These are phyloP conservation scores for Hymenochirus boettgeri DNA, from an alignment of 2,113 vertebrate genomes.

Conservation along the genomic window DNA sequence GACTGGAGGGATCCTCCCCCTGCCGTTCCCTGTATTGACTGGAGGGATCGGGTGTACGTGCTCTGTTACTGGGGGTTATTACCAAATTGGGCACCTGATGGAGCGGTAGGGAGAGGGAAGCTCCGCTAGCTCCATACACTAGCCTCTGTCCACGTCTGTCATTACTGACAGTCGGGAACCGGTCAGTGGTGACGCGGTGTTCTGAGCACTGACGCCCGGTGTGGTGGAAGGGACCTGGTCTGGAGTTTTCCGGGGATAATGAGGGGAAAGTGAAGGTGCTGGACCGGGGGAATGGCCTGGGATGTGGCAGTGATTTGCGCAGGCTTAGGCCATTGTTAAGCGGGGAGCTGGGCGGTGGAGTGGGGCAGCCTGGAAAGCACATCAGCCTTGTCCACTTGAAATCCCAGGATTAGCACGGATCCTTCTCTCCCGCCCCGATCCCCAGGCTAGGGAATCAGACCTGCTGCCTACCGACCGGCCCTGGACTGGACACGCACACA, in stretches of 20 bases:
- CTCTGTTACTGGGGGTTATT: conserved; percentile 55
- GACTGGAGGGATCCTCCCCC: no score
- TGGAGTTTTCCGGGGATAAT: conserved; percentile 7
- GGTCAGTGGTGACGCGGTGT: conserved; percentile 70
- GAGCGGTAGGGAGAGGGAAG: conserved; percentile 49
- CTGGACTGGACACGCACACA: conserved; percentile 54
- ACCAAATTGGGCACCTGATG: conserved; percentile 59
- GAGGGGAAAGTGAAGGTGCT: not conserved
- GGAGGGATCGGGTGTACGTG: no score
- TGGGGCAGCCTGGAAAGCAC: conserved; percentile 39
- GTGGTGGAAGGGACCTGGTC: conserved; percentile 35
- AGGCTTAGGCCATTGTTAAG: conserved; percentile 86
- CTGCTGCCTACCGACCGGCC: conserved; percentile 47
- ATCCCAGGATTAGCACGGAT: conserved; percentile 63
- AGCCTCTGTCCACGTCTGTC: conserved; percentile 61
- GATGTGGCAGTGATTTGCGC: conserved; percentile 50
- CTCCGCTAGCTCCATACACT: conserved; percentile 46
- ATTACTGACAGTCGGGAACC: conserved; percentile 87
- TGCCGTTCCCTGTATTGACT: no score
- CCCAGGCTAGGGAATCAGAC: conserved; percentile 43
- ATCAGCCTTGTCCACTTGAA: conserved; percentile 59
- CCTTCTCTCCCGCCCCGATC: conserved; percentile 67
- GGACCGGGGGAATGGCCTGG: conserved; percentile 35
- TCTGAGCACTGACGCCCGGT: conserved; percentile 59
- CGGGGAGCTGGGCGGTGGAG: conserved; percentile 80